Evolutionary conservation across 2,113 vertebrate genomes (phyloP).

Genomic region (Xenus cinereus): DNA sequence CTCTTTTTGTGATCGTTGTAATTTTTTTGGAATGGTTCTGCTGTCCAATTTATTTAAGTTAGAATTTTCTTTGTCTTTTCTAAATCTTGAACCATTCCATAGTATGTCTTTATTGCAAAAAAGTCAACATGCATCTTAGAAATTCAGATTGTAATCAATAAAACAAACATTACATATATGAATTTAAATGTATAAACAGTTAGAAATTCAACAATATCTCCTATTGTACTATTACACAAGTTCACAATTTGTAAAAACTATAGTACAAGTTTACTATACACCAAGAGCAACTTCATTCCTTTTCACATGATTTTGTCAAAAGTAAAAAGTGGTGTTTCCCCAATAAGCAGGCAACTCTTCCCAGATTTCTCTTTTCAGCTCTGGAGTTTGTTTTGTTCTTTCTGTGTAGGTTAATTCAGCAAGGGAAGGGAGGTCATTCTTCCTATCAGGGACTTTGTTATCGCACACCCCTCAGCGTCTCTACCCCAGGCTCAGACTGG

Average conservation of each 20-base stretch:
- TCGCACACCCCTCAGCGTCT: background rate
- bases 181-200: conserved; percentile 99
- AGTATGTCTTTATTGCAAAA: conserved; percentile 94
- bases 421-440: background rate
- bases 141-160: conserved; percentile 95
- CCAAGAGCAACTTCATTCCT: conserved; percentile 75
- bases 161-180: conserved; percentile 99
- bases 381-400: background rate
- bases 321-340: background rate
- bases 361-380: background rate
- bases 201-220: conserved; percentile 97
- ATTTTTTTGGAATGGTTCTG: conserved; percentile 87
- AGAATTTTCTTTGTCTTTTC: conserved; percentile 62
- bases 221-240: conserved; percentile 89
- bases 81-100: conserved; percentile 86
- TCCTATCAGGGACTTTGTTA: background rate
- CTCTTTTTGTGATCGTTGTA: conserved; percentile 76
- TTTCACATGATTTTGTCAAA: conserved; percentile 78
- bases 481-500: background rate
- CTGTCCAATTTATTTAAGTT: conserved; percentile 74
- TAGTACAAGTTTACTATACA: conserved; percentile 87
- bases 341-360: background rate
- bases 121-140: conserved; percentile 99
- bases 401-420: background rate
- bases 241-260: conserved; percentile 90